A percentile compares a stretch with the other conserved stretches of the same genome.
Evolutionary conservation across 1,140 invertebrate species (phyloP).

Genomic region (Macrocentrus cingulum): DNA sequence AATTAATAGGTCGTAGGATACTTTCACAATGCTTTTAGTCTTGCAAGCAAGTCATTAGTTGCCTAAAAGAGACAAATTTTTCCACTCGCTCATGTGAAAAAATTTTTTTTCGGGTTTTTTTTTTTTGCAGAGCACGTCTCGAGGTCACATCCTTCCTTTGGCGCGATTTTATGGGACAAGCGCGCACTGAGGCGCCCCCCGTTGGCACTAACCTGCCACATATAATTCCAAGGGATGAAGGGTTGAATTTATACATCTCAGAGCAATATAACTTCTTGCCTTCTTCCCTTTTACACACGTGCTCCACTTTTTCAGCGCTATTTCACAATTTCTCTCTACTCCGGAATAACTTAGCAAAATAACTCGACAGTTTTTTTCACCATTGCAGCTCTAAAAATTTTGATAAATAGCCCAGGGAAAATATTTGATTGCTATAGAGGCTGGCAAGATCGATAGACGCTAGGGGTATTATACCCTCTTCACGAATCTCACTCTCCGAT

Average conservation of each 20-base stretch:
- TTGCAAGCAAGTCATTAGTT: no score
- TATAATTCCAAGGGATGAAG: neutral
- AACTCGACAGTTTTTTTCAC: no score
- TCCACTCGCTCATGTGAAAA: slow-evolving; percentile 4
- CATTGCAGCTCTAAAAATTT: no score
- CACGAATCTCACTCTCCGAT: neutral
- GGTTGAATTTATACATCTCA: neutral
- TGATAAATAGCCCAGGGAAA: neutral
- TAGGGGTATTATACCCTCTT: neutral
- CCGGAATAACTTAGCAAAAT: no score
- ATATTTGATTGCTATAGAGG: neutral
- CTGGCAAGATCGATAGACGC: neutral
- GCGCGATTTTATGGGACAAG: neutral
- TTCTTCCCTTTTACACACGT: neutral
- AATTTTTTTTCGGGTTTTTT: neutral
- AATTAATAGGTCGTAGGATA: no score
- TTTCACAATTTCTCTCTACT: no score
- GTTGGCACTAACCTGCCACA: slow-evolving; percentile 6
- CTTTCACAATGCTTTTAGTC: no score
- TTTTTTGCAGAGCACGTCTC: neutral
- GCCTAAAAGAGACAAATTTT: slow-evolving; percentile 3
- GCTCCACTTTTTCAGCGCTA: no score
- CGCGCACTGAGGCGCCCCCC: neutral
- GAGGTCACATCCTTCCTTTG: no score
- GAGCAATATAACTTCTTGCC: neutral